Conservation (phyloP, 2,888 invertebrate species). For the Meta bourneti region DNA sequence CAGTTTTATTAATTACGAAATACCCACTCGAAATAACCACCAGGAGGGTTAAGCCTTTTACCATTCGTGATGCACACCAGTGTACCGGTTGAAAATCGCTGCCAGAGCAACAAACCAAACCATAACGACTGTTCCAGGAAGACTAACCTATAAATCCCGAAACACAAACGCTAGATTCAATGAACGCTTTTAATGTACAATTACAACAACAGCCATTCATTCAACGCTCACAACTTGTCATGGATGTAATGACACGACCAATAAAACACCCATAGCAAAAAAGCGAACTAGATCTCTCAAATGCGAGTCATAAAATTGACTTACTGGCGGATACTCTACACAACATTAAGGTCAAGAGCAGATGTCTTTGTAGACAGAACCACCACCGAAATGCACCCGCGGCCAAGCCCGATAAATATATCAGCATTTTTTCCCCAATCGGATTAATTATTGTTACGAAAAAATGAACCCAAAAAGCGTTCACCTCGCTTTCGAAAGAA, state of each 20-base stretch:
- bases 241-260: constrained; percentile 4
- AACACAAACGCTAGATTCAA: background rate
- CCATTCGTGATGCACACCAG: background rate
- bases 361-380: background rate
- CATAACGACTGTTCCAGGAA: background rate
- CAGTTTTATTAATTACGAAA: background rate
- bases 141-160: background rate
- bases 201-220: background rate
- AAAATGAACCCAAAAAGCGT: constrained; percentile 30
- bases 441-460: constrained; percentile 19
- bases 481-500: constrained; percentile 16
- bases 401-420: constrained; percentile 2
- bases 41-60: background rate
- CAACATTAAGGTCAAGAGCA: constrained; percentile 48
- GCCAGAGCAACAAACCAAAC: background rate
- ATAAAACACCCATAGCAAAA: background rate
- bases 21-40: background rate
- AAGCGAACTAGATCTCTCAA: constrained; percentile 34
- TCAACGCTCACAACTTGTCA: background rate
- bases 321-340: constrained; percentile 11
- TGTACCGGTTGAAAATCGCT: background rate
- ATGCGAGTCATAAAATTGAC: background rate
- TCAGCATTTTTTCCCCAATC: constrained; percentile 26
- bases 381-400: background rate
- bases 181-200: background rate